Evolutionary conservation across 2,113 vertebrate species (phyloP).

Genomic region (Nymphicus hollandicus): DNA sequence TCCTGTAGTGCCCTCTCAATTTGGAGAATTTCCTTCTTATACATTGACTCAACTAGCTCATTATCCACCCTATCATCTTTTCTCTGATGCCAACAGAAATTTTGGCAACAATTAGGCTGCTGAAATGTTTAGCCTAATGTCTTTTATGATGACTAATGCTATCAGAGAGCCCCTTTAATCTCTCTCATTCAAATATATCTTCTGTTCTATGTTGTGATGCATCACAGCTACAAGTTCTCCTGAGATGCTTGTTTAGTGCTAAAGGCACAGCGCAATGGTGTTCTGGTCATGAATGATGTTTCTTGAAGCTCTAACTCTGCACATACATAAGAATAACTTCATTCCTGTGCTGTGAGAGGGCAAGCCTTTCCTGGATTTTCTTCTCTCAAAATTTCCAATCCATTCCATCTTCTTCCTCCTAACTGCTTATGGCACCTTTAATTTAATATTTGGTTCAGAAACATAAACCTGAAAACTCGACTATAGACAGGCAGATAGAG

Average conservation of each 20-base stretch:
- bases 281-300: neutral
- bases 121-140: neutral
- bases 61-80: neutral
- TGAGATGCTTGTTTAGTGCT: neutral
- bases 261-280: neutral
- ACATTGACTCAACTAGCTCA: neutral
- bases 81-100: neutral
- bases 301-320: neutral
- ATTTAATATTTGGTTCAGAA: neutral
- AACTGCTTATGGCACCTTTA: neutral
- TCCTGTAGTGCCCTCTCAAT: neutral
- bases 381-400: neutral
- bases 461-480: neutral
- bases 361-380: neutral
- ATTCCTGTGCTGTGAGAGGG: neutral
- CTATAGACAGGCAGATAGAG: neutral
- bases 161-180: neutral
- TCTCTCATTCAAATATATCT: neutral
- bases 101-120: neutral
- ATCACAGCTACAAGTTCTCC: neutral
- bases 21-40: neutral
- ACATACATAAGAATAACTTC: rapidly evolving
- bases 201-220: neutral
- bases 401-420: neutral
- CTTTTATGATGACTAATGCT: neutral